phyloP scores from a whole-genome alignment of 2,113 vertebrate genomes.

The Hassar affinis region DNA sequence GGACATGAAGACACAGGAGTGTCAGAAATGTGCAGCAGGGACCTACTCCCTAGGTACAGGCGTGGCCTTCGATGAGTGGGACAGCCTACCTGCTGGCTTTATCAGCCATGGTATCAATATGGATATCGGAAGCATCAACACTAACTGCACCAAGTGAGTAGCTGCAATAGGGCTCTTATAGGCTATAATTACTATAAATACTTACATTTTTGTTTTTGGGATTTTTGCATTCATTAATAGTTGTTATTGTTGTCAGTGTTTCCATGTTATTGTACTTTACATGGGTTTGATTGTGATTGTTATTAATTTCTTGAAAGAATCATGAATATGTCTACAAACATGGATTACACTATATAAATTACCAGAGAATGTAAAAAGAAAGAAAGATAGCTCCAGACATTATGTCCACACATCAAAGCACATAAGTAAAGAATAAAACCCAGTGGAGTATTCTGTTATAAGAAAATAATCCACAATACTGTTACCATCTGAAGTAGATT shows the following conservation, averaged over 20 bases:
- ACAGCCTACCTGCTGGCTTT: conserved; percentile 83
- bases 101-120: conserved; percentile 76
- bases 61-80: conserved; percentile 89
- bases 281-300: background rate
- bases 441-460: background rate
- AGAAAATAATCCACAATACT: background rate
- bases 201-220: no score
- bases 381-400: background rate
- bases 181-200: no score
- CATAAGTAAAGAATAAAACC: background rate
- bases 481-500: background rate
- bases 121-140: conserved; percentile 55
- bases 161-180: no score
- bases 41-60: conserved; percentile 90
- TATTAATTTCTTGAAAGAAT: background rate
- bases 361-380: background rate
- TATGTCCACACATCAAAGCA: background rate
- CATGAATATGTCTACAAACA: background rate
- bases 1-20: conserved; percentile 88
- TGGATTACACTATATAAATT: background rate
- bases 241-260: background rate
- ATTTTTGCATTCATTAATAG: background rate
- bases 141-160: conserved; percentile 85
- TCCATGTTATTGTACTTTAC: background rate
- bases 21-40: conserved; percentile 81